phyloP scores from a whole-genome alignment of 2,888 invertebrate genomes.

The Dioctria rufipes region DNA sequence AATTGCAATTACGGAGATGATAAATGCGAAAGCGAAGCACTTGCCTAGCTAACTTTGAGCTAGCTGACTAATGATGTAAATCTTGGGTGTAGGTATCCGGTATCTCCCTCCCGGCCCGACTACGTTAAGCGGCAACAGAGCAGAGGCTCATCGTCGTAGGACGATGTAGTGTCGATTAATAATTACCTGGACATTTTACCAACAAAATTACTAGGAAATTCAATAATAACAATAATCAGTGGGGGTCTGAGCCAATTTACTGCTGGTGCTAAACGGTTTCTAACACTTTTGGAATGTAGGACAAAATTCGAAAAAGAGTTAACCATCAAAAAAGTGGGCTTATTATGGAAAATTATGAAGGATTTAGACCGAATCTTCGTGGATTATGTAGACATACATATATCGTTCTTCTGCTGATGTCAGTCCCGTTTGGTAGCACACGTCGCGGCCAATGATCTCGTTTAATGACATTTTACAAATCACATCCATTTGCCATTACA shows the following conservation, averaged over 20 bases:
- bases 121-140: not conserved
- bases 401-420: slow-evolving; percentile 3
- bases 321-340: slow-evolving; percentile 64
- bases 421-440: slow-evolving; percentile 51
- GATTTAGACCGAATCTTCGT: slow-evolving; percentile 65
- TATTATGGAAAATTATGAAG: slow-evolving; percentile 62
- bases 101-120: not conserved
- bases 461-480: slow-evolving; percentile 59
- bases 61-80: slow-evolving; percentile 42
- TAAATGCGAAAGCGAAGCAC: slow-evolving; percentile 58
- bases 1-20: slow-evolving; percentile 59
- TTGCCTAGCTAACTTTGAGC: slow-evolving; percentile 34
- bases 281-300: slow-evolving; percentile 51
- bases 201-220: slow-evolving; percentile 9
- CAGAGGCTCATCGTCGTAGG: not conserved
- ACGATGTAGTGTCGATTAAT: slow-evolving; percentile 26
- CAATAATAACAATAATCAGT: not conserved
- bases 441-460: slow-evolving; percentile 59
- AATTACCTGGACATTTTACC: slow-evolving; percentile 38
- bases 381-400: not conserved
- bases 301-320: slow-evolving; percentile 59
- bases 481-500: slow-evolving; percentile 49
- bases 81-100: not conserved
- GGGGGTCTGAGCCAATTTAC: not conserved
- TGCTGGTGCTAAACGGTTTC: not conserved